A percentile compares a stretch with the other conserved stretches of the same genome.
Conservation (phyloP, 1,140 invertebrate species). For the Drosophila serrata region DNA sequence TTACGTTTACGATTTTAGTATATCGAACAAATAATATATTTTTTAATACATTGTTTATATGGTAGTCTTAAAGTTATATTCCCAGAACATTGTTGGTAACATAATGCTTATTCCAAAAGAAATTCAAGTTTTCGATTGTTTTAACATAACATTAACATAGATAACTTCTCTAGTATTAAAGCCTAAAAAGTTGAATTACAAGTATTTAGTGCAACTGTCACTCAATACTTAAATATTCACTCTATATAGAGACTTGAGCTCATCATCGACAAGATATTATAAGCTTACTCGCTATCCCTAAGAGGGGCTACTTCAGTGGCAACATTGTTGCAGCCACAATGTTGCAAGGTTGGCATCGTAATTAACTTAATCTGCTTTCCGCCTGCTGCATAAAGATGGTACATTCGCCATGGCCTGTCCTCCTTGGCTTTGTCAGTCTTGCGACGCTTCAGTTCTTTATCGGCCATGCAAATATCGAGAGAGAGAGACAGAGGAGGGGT, state of each 20-base stretch:
- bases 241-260: neutral
- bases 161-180: neutral
- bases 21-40: neutral
- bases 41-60: neutral
- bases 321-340: slow-evolving; percentile 26
- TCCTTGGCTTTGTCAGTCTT: slow-evolving; percentile 31
- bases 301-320: slow-evolving; percentile 11
- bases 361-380: slow-evolving; percentile 46
- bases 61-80: neutral
- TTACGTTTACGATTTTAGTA: neutral
- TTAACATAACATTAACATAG: neutral
- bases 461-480: slow-evolving; percentile 19
- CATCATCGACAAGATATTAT: neutral
- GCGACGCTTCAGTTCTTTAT: slow-evolving; percentile 24
- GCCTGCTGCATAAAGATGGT: slow-evolving; percentile 6
- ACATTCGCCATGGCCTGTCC: slow-evolving; percentile 17
- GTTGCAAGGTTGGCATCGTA: slow-evolving; percentile 34
- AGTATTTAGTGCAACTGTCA: neutral
- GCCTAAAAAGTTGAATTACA: neutral
- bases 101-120: neutral
- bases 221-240: neutral
- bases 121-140: neutral
- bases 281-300: neutral
- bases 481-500: neutral
- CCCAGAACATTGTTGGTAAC: neutral